phyloP scores from a whole-genome alignment of 2,888 invertebrate species.

The Rhopalosiphum nymphaeae region DNA sequence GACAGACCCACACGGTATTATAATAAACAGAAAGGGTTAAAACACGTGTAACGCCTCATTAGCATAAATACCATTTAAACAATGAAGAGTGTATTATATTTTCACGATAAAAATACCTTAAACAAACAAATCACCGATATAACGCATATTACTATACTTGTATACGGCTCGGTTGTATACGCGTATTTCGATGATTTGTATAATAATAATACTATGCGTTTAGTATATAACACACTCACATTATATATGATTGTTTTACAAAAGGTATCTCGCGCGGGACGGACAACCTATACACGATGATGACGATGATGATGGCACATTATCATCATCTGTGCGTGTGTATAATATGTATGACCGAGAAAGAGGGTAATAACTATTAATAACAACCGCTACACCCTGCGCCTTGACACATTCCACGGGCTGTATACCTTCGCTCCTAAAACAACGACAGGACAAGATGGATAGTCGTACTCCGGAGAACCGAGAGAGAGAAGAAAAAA shows the following conservation, averaged over 20 bases:
- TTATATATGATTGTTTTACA: conserved; percentile 30
- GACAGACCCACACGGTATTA: neutral
- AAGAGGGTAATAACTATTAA: conserved; percentile 57
- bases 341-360: neutral
- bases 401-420: conserved; percentile 52
- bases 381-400: conserved; percentile 47
- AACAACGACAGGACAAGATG: conserved; percentile 39
- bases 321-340: neutral
- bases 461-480: neutral
- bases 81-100: neutral
- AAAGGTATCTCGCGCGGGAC: conserved; percentile 2
- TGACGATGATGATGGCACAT: conserved; percentile 27
- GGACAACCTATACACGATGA: neutral
- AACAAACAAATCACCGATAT: conserved; percentile 23
- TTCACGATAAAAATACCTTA: conserved; percentile 2
- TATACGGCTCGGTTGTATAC: neutral
- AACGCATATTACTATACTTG: neutral
- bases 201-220: conserved; percentile 9
- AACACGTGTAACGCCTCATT: conserved; percentile 53
- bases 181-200: neutral
- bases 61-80: conserved; percentile 49
- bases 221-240: neutral
- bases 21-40: conserved; percentile 34
- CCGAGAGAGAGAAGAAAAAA: neutral
- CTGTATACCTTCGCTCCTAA: conserved; percentile 14